These are phyloP conservation scores for Phortica okadai DNA, from an alignment of 2,888 invertebrate species.

Conservation along the genomic window DNA sequence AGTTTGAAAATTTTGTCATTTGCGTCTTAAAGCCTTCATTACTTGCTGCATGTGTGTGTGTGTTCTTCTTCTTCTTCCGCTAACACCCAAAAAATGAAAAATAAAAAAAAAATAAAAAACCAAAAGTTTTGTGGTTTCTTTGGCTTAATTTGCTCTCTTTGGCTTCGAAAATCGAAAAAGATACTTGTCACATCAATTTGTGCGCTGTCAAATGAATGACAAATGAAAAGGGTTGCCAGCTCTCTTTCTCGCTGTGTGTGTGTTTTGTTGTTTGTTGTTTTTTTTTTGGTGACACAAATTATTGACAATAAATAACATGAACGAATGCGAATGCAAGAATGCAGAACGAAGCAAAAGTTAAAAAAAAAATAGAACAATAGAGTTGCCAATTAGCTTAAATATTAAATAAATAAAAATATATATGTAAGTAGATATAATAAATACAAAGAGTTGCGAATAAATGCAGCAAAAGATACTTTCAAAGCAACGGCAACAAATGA, in stretches of 20 bases:
- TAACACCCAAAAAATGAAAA: too few species aligned
- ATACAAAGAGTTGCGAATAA: not conserved
- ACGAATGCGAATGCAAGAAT: not conserved
- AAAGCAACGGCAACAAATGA: not conserved
- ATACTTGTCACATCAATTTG: slow-evolving; percentile 71
- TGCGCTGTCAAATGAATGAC: slow-evolving; percentile 64
- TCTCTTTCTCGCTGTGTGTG: not conserved
- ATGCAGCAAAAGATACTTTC: not conserved
- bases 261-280: not conserved
- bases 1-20: slow-evolving; percentile 41
- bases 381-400: slow-evolving; percentile 12
- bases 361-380: not conserved
- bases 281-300: slow-evolving; percentile 16
- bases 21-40: not conserved
- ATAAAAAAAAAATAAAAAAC: not conserved
- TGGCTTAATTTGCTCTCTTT: slow-evolving; percentile 36
- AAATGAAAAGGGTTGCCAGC: slow-evolving; percentile 62
- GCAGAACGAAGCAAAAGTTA: not conserved
- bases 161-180: slow-evolving; percentile 54
- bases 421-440: not conserved
- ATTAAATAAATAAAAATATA: not conserved
- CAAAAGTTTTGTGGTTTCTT: slow-evolving; percentile 38
- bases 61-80: slow-evolving; percentile 14
- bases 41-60: slow-evolving; percentile 36
- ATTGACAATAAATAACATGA: slow-evolving; percentile 19